These are phyloP conservation scores for Rhogogaster chlorosoma DNA, from an alignment of 2,888 invertebrate species.

Conservation along the genomic window DNA sequence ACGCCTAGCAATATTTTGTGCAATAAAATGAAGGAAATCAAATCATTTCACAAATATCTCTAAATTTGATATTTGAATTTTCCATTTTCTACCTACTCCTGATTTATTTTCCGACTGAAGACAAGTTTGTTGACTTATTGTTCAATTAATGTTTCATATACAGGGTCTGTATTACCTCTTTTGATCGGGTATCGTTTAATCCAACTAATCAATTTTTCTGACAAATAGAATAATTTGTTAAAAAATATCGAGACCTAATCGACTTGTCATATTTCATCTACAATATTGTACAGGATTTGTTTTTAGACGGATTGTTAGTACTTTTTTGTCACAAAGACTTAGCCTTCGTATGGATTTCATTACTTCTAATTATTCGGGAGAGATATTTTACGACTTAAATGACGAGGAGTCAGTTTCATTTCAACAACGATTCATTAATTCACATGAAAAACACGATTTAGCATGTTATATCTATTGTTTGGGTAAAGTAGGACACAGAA, in stretches of 20 bases:
- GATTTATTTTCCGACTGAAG: neutral
- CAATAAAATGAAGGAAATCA: neutral
- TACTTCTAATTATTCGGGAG: neutral
- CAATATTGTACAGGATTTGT: neutral
- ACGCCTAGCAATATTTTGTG: neutral
- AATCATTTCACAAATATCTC: neutral
- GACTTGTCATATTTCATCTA: neutral
- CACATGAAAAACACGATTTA: neutral
- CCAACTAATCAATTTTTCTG: neutral
- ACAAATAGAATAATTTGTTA: neutral
- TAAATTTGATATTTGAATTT: neutral
- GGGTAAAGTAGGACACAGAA: neutral
- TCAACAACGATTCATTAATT: neutral
- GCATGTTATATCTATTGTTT: neutral
- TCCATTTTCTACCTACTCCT: neutral
- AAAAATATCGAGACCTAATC: neutral
- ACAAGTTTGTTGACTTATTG: neutral
- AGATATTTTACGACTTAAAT: neutral
- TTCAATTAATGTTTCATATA: neutral
- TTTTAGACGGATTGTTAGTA: neutral
- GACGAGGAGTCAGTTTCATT: neutral
- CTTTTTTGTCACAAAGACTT: neutral
- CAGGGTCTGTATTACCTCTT: neutral
- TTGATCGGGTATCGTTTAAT: neutral
- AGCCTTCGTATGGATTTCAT: neutral